Conservation (phyloP, 1,140 invertebrate genomes). For the Hycleus cichorii region DNA sequence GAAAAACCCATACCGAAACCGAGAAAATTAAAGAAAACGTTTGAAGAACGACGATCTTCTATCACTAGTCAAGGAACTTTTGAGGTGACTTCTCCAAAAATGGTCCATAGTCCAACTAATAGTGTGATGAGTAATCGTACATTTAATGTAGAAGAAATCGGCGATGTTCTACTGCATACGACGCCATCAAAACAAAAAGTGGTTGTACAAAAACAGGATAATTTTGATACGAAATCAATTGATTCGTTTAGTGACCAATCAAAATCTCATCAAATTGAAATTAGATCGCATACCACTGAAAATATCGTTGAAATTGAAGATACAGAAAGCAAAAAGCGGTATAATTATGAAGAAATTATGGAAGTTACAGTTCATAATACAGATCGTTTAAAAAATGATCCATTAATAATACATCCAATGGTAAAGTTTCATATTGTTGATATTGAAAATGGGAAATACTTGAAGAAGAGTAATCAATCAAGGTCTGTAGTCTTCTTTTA, state of each 20-base stretch:
- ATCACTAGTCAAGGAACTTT: conserved; percentile 14
- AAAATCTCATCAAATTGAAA: neutral
- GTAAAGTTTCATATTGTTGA: conserved; percentile 35
- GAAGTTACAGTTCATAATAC: conserved; percentile 28
- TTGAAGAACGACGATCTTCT: neutral
- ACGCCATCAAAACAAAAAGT: conserved; percentile 3
- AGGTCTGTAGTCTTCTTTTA: conserved; percentile 24
- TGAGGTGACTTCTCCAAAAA: conserved; percentile 15
- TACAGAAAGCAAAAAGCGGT: neutral
- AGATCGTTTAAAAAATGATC: conserved; percentile 22
- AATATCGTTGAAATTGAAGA: neutral
- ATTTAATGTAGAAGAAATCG: conserved; percentile 11
- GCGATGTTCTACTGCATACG: conserved; percentile 8
- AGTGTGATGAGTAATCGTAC: neutral
- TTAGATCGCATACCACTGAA: neutral
- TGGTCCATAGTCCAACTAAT: neutral
- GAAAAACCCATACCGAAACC: conserved; percentile 20
- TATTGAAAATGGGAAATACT: conserved; percentile 26
- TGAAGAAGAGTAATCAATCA: conserved; percentile 22
- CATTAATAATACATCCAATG: conserved; percentile 28
- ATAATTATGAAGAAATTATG: conserved; percentile 21
- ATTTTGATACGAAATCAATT: neutral
- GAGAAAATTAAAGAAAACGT: conserved; percentile 16
- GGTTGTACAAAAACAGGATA: neutral
- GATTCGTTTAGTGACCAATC: no score